Conservation (phyloP, 2,113 vertebrate genomes). For the Bufo gargarizans region DNA sequence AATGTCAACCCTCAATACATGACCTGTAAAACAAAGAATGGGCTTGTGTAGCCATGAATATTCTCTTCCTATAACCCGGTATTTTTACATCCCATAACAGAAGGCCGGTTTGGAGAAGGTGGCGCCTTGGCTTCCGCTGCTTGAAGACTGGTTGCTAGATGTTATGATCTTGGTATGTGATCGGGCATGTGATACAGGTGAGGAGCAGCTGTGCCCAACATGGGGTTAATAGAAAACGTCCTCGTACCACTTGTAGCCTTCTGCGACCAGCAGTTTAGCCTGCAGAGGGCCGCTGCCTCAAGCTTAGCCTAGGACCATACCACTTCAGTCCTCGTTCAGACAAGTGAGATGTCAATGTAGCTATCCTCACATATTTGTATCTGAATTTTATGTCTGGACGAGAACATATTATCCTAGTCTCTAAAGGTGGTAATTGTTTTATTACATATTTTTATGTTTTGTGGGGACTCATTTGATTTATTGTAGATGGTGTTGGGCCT, state of each 20-base stretch:
- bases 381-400: too few species aligned
- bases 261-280: neutral
- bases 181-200: constrained; percentile 86
- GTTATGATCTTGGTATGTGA: constrained; percentile 96
- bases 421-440: too few species aligned
- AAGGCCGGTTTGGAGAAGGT: constrained; percentile 83
- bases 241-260: neutral
- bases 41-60: neutral
- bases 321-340: neutral
- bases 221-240: too few species aligned
- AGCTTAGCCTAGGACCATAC: neutral
- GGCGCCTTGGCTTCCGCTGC: constrained; percentile 85
- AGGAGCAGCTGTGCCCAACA: constrained; percentile 52
- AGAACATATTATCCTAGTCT: too few species aligned
- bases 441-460: too few species aligned
- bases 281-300: neutral
- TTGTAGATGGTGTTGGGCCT: too few species aligned
- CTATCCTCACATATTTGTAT: too few species aligned
- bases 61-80: neutral
- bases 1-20: too few species aligned
- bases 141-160: constrained; percentile 88
- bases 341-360: neutral
- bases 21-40: neutral
- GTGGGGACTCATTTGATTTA: too few species aligned
- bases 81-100: constrained; percentile 67